Evolutionary conservation across 2,888 invertebrate genomes (phyloP), one percentile per base, ranked within the genome.

Genomic region (Desoria tigrina): DNA sequence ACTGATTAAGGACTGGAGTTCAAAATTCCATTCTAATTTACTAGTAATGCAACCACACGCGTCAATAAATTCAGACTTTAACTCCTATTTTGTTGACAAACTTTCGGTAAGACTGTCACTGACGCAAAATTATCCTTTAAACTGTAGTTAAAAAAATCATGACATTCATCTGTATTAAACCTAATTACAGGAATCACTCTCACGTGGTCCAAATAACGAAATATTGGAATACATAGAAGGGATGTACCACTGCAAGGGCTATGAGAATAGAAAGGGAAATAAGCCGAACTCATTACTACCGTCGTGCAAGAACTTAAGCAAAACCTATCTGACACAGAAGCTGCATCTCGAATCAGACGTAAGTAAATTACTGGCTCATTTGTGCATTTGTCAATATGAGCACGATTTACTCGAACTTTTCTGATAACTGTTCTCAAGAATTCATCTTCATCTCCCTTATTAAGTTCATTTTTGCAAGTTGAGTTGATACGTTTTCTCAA

Each of bases 271-370:
- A 6, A 45, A 9, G 21, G 21, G 45, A 45, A 45, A 16, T 21
- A 21, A 45, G 16, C 32, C 45, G 4, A 55, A 66, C 27, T 62
- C 66, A 39, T 60, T 68, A 1, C 55, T 61, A 45, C 63, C 72
- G n/a, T 57, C 69, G 1, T 78, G 78, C 57, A 65, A 58, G 54
- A 68, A 71, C 53, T 63, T 78, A n/a, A 72, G 61, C 55, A 66
- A 55, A 50, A 54, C 65, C 28, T 63, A 73, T 24, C 53, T 78
- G 18, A 66, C 69, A 24, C 60, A 66, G 42, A 77, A 77, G 62
- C 73, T 77, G 49, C 71, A 73, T 61, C 73, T 76, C 26, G 77
- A 77, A 39, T 64, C 77, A 18, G 77, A 78, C 68, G 77, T 77
- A 65, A 73, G 66, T 67, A 21, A 54, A n/a, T n/a, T n/a, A n/a